These are phyloP conservation scores for Aleiodes sp. DNA, from an alignment of 1,140 invertebrate genomes.

Conservation along the genomic window DNA sequence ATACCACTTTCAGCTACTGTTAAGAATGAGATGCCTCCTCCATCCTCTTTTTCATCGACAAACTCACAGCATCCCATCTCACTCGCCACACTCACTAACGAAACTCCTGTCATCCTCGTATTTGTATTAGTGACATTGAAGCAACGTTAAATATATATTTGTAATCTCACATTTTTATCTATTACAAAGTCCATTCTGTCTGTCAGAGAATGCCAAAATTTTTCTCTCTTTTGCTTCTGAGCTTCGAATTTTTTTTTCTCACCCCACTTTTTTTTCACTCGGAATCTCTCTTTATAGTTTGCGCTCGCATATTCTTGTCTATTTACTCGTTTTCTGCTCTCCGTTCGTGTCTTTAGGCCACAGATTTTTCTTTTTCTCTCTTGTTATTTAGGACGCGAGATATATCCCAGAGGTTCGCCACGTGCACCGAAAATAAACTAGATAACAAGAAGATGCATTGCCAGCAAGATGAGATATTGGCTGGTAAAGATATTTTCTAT, in stretches of 20 bases:
- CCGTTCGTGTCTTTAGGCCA: not conserved
- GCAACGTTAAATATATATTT: not conserved
- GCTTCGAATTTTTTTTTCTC: conserved; percentile 6
- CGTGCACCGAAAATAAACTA: conserved; percentile 8
- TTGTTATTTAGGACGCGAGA: not conserved
- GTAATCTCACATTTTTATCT: conserved; percentile 47
- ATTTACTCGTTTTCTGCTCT: too few species aligned
- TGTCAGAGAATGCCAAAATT: conserved; percentile 43
- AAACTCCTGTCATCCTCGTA: not conserved
- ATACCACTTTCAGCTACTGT: not conserved
- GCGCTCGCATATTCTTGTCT: too few species aligned
- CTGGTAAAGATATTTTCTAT: conserved; percentile 9
- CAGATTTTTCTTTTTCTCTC: not conserved
- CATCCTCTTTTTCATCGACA: too few species aligned
- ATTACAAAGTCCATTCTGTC: conserved; percentile 42
- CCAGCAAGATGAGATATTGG: not conserved
- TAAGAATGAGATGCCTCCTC: not conserved
- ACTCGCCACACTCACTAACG: too few species aligned
- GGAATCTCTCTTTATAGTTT: not conserved
- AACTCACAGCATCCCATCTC: too few species aligned
- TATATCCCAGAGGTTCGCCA: not conserved
- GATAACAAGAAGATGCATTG: conserved; percentile 1
- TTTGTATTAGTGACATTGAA: not conserved
- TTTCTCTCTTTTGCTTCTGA: conserved; percentile 28
- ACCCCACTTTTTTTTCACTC: not conserved